Base-by-base conservation (phyloP, 2,113 vertebrate genomes). In the Carassius gibelio region DNA sequence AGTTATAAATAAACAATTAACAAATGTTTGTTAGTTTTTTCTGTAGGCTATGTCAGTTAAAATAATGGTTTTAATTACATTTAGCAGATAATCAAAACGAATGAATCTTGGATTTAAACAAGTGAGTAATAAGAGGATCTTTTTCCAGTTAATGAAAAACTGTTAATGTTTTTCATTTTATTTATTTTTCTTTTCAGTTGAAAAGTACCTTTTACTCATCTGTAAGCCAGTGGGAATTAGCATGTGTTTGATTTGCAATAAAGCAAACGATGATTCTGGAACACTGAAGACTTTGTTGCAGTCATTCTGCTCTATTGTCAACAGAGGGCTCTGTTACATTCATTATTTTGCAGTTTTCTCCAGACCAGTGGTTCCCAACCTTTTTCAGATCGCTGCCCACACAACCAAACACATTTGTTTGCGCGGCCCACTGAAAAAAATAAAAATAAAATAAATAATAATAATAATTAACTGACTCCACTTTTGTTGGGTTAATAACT, bases 221-320 rank as follows among this genome's bases (percentile, higher is more conserved):
- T 36, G 66, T 19, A 38, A 9, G 8, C 17, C 34, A 2, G 34
- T 38, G 68, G 30, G 34, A 30, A 30, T 14, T 2, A 14, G n/a
- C 2, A 30, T 15, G 26, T 64, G 0, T 52, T 52, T 64, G 23
- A 64, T 66, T 34, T 68, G 1, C 26, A 15, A 17, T 17, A 68
- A 66, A 68, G 23, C 23, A 26, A 26, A 3, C 34, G 68, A 71
- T 42, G 19, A 42, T 71, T 71, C 68, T 71, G 68, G 68, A 71
- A 71, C 36, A 42, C 21, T n/a, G 68, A 17, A 42, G 68, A 71
- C 19, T 69, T 36, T 42, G 66, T 69, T 21, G 68, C 68, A 71
- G 68, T 42, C 36, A 42, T 71, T 71, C 36, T 71, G 68, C 19
- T n/a, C 19, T 42, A 42, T 71, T 71, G 68, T 71, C 68, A n/a